phyloP scores from a whole-genome alignment of 92 coral and sea anemone genomes.

The Zoanthus sansibaricus region DNA sequence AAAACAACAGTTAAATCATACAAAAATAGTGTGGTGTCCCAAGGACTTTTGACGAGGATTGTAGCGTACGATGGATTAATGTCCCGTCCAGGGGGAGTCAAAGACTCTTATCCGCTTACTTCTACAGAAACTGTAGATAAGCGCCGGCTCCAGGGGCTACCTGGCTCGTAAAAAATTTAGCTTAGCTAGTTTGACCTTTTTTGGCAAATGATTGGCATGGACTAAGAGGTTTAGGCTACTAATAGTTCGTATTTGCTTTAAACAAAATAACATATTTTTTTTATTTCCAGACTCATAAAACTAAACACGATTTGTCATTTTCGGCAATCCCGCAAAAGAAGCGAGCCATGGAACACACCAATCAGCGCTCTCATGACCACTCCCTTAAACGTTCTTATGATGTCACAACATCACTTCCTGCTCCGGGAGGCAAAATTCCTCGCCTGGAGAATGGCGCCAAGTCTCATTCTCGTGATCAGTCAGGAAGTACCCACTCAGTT shows the following conservation, averaged over 20 bases:
- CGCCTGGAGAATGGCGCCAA: slow-evolving; percentile 75
- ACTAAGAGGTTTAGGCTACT: neutral
- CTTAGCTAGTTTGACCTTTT: too few species aligned
- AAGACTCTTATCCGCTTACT: too few species aligned
- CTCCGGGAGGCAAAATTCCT: slow-evolving; percentile 82
- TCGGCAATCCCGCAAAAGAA: slow-evolving; percentile 54
- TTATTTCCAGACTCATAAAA: slow-evolving; percentile 58
- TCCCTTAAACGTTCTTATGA: slow-evolving; percentile 68
- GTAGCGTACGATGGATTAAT: too few species aligned
- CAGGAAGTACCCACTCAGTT: slow-evolving; percentile 39
- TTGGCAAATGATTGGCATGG: neutral
- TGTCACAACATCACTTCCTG: slow-evolving; percentile 65
- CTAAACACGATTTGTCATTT: slow-evolving; percentile 33
- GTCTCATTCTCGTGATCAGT: slow-evolving; percentile 45
- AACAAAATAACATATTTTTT: neutral
- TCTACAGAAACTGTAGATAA: too few species aligned
- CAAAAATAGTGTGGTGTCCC: too few species aligned
- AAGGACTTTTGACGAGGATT: too few species aligned
- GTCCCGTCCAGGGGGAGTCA: too few species aligned
- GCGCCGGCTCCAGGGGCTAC: too few species aligned
- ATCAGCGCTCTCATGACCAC: slow-evolving; percentile 79
- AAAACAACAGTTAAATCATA: too few species aligned
- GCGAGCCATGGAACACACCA: slow-evolving; percentile 63
- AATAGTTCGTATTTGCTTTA: neutral
- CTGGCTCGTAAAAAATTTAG: too few species aligned